These are phyloP conservation scores for Tupiocoris notatus DNA, from an alignment of 2,888 invertebrate species.

Conservation along the genomic window DNA sequence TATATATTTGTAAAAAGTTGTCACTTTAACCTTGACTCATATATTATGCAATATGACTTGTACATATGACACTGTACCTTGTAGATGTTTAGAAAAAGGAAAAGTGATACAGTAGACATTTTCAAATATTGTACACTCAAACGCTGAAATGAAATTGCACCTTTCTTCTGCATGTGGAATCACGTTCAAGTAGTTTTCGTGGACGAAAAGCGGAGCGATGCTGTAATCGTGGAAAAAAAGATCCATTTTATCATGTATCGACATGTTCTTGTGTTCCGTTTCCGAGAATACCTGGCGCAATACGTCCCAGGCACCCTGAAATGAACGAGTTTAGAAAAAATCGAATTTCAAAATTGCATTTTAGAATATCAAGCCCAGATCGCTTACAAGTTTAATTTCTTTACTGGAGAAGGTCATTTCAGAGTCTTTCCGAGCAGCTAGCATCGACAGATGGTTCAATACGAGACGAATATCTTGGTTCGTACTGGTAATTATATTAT, in stretches of 20 bases:
- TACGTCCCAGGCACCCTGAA: conserved; percentile 90
- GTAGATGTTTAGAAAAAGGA: too few species aligned
- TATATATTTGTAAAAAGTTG: too few species aligned
- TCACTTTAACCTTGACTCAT: too few species aligned
- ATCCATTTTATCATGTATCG: conserved; percentile 76
- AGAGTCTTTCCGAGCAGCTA: conserved; percentile 58
- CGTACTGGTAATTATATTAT: conserved; percentile 79
- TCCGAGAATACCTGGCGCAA: conserved; percentile 82
- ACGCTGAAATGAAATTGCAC: too few species aligned
- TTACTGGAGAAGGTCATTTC: conserved; percentile 69
- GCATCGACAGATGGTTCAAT: conserved; percentile 81
- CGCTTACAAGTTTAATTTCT: conserved; percentile 74
- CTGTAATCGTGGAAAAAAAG: conserved; percentile 97
- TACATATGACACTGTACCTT: too few species aligned
- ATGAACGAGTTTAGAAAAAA: neutral
- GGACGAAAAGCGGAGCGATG: conserved; percentile 93
- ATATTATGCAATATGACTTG: too few species aligned
- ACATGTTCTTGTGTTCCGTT: conserved; percentile 75
- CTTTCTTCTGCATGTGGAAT: conserved; percentile 67
- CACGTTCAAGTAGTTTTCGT: conserved; percentile 91
- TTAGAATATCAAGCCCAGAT: too few species aligned
- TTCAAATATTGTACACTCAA: too few species aligned
- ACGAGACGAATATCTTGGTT: conserved; percentile 93
- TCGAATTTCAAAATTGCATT: too few species aligned
- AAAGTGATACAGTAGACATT: too few species aligned